A percentile compares a stretch with the other conserved stretches of the same genome.
Conservation (phyloP, 2,888 invertebrate species). For the Protula sp. region DNA sequence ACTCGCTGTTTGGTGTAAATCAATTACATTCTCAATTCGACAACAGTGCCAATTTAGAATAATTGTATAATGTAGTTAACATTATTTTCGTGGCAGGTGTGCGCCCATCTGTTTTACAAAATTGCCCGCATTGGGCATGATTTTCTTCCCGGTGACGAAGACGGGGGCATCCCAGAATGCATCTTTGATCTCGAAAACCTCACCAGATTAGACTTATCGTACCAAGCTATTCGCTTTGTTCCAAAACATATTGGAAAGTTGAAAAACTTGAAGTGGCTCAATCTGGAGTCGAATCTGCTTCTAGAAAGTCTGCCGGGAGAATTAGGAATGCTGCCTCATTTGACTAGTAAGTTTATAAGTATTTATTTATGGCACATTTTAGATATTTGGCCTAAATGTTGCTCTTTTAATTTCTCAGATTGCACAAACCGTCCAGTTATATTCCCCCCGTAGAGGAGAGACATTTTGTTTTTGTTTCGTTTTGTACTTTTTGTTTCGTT, state of each 20-base stretch:
- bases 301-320: neutral
- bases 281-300: neutral
- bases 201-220: neutral
- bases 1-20: too few relatives aligned
- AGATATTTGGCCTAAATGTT: too few relatives aligned
- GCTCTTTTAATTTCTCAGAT: too few relatives aligned
- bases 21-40: too few relatives aligned
- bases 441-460: too few relatives aligned
- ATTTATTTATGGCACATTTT: too few relatives aligned
- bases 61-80: too few relatives aligned
- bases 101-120: neutral
- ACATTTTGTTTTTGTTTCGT: too few relatives aligned
- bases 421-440: too few relatives aligned
- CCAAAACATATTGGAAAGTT: neutral
- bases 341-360: neutral
- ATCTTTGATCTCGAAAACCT: neutral
- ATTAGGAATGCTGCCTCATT: neutral
- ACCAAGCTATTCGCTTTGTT: neutral
- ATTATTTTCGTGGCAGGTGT: too few relatives aligned
- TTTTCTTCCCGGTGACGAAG: neutral
- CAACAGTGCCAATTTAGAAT: too few relatives aligned
- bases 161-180: neutral
- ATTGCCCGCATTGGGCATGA: neutral
- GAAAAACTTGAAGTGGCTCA: neutral
- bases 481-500: too few relatives aligned